Evolutionary conservation across 2,888 invertebrate genomes (phyloP), one percentile per base, ranked within the genome.

Genomic region (Meghimatium bilineatum): DNA sequence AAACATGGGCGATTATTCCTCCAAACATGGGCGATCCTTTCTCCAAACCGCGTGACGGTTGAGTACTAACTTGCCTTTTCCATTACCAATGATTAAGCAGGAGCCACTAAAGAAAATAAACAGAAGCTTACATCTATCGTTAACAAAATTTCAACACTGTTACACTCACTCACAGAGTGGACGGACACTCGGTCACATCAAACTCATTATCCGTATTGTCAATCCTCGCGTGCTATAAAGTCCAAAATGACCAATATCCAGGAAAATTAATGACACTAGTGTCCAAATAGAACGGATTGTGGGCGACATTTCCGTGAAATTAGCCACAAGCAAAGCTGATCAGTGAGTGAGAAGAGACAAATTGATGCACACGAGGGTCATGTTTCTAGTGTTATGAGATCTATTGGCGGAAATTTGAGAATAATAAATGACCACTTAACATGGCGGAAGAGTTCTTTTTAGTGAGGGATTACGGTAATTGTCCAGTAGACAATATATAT

Each of bases 341-440:
- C 34, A 17, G n/a, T 34, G 67, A 76, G 75, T 52, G 56, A 52
- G 32, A 52, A n/a, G 56, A 66, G 75, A 63, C 63, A 75, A 66
- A 81, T 74, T 75, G 75, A 44, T 52, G 82, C 67, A 75, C 82
- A 67, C 49, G 26, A 44, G 36, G 82, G 72, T 74, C 74, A 44
- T 80, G 71, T 80, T 80, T 80, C 80, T 60, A 32, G n/a, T 80
- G 80, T 80, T 80, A 71, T 80, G 80, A 80, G 80, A 69, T 52
- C 69, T 71, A 67, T 44, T 67, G 32, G n/a, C 0, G 60, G 34
- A 36, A 32, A 32, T n/a, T 38, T 44, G 78, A 44, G 66, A 32
- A 32, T 32, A 66, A 67, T 78, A 44, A 49, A 78, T 67, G 78
- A 63, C 10, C 80, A 69, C 56, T 71, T 32, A 63, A 17, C 63